Base-by-base conservation (phyloP, 2,797 vertebrate genomes). In the Protonibea diacanthus region DNA sequence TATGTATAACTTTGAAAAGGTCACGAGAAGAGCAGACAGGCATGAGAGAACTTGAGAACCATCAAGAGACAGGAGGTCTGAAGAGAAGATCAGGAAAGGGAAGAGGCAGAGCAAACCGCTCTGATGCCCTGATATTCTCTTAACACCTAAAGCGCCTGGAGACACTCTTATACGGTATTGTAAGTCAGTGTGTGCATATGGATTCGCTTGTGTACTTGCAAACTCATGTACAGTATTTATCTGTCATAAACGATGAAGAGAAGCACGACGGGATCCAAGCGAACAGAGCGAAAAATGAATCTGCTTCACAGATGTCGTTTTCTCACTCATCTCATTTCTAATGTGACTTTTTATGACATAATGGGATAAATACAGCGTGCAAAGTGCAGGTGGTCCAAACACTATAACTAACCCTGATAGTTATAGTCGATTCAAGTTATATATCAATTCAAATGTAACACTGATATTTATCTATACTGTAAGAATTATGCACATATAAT, bases 1-100 rank as follows among this genome's bases (percentile, higher is more conserved):
- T 91, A 92, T 93, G 92, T 92, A 94, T 95, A 90, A 92, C 89
- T 94, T 93, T 92, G 90, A 91, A 95, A 95, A 95, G 93, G 95
- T 95, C 94, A 94, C 65, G 3, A 40, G 72, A 80, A 87, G 84
- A 93, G 89, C 85, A 92, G 91, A 86, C 81, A 82, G 84, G 89
- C 86, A 84, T 71, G 74, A 74, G 84, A 90, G 89, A 92, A 92
- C 86, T 87, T 70, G 75, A 71, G 85, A 92, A 90, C 77, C 86
- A 86, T 75, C 84, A 65, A 85, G 90, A 92, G 86, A 89, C 65
- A 63, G 56, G 29, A 80, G 80, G 88, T 84, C 75, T 84, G 87
- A 78, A 49, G 71, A 83, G 73, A 76, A 72, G 74, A 86, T 84
- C 83, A 74, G 77, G 80, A 51, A 51, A 81, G 66, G 84, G 61